Conservation (phyloP, 2,888 invertebrate species). For the Ypsolopha scabrella region DNA sequence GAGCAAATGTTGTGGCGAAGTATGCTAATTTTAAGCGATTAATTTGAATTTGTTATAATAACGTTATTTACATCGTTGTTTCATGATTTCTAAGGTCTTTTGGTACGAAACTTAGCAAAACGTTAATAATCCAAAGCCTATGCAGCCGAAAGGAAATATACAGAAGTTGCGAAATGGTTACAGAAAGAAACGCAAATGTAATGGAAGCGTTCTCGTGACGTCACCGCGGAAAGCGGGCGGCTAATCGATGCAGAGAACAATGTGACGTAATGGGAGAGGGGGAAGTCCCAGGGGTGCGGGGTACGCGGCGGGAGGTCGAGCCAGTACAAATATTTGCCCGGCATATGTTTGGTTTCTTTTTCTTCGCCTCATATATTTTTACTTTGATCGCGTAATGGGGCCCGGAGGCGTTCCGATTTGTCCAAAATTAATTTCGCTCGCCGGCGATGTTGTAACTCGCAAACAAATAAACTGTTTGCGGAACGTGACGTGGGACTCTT, state of each 20-base stretch:
- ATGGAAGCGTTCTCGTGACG: slow-evolving; percentile 38
- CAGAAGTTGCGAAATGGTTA: too few relatives aligned
- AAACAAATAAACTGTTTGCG: slow-evolving; percentile 27
- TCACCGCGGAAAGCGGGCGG: slow-evolving; percentile 28
- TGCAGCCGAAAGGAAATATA: too few relatives aligned
- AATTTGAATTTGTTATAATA: too few relatives aligned
- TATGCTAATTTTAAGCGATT: too few relatives aligned
- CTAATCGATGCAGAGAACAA: slow-evolving; percentile 65
- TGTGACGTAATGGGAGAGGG: slow-evolving; percentile 53
- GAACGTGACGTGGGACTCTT: too few relatives aligned
- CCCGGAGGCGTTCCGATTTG: slow-evolving; percentile 54
- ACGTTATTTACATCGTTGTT: too few relatives aligned
- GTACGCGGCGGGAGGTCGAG: slow-evolving; percentile 20
- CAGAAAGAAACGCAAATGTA: slow-evolving; percentile 17
- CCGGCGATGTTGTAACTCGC: slow-evolving; percentile 21
- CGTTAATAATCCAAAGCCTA: too few relatives aligned
- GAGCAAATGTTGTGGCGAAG: too few relatives aligned
- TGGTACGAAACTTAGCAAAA: too few relatives aligned
- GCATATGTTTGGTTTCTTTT: slow-evolving; percentile 69
- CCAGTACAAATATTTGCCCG: slow-evolving; percentile 60
- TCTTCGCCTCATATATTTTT: slow-evolving; percentile 67
- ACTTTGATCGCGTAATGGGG: slow-evolving; percentile 62
- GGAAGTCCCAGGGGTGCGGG: slow-evolving; percentile 16
- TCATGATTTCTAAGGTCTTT: too few relatives aligned
- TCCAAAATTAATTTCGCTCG: slow-evolving; percentile 56